A percentile compares a stretch with the other conserved stretches of the same genome.
Conservation (phyloP, 2,888 invertebrate species). For the Phalangium opilio region DNA sequence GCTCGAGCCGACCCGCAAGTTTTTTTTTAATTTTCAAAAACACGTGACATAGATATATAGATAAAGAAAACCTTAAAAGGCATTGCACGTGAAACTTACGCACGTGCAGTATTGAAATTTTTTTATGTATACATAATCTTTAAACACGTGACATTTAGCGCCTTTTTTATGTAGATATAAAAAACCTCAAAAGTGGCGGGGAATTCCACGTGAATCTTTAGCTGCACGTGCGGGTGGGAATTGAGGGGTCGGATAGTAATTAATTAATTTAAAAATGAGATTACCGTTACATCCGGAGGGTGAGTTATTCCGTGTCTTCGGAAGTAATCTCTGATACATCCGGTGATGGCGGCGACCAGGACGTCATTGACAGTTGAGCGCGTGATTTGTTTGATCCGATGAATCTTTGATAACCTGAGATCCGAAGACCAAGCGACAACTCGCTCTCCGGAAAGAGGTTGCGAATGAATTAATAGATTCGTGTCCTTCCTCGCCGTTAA, state of each 20-base stretch:
- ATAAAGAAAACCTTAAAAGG: no score
- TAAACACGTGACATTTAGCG: no score
- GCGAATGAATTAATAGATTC: constrained; percentile 30
- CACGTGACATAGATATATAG: no score
- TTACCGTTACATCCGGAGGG: constrained; percentile 37
- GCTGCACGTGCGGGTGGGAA: no score
- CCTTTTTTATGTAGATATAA: no score
- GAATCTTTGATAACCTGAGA: constrained; percentile 31
- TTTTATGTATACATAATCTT: no score
- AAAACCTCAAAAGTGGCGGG: no score
- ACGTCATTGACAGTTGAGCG: constrained; percentile 39
- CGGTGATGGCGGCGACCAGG: constrained; percentile 38
- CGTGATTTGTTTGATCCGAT: constrained; percentile 39
- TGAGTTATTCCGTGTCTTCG: constrained; percentile 36
- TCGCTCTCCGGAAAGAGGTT: constrained; percentile 11
- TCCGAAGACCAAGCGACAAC: constrained; percentile 37
- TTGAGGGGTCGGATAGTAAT: no score
- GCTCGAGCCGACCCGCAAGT: constrained; percentile 10
- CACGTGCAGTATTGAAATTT: no score
- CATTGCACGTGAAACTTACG: no score
- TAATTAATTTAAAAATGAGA: no score
- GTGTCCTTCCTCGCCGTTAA: constrained; percentile 31
- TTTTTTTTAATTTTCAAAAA: constrained; percentile 6
- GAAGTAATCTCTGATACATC: constrained; percentile 36
- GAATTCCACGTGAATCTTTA: no score